Percentiles rank a stretch among this genome's conserved stretches.
Evolutionary conservation across 1,140 invertebrate genomes (phyloP).

Genomic region (Ruditapes philippinarum): DNA sequence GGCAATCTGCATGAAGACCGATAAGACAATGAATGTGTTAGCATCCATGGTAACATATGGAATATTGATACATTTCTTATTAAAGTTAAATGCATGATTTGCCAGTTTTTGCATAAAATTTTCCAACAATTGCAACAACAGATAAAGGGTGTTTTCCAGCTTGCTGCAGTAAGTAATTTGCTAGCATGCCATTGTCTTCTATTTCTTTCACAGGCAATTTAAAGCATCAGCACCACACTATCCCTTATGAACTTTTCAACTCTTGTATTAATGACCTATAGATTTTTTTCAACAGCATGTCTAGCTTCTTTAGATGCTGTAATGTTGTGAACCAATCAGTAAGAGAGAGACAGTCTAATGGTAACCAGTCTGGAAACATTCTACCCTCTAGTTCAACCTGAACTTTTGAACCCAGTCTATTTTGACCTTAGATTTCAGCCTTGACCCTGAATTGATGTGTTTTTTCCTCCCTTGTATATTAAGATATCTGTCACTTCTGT

Average conservation of each 20-base stretch:
- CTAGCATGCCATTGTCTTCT: no score
- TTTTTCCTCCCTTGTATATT: background rate
- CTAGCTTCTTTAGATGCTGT: slow-evolving; percentile 38
- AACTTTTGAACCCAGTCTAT: slow-evolving; percentile 46
- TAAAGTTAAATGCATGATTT: no score
- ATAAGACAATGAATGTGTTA: no score
- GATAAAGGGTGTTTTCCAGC: no score
- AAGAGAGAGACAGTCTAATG: background rate
- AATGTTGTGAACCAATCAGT: slow-evolving; percentile 6
- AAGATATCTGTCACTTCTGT: background rate
- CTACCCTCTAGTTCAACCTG: slow-evolving; percentile 21
- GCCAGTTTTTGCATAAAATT: no score
- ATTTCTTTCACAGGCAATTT: no score
- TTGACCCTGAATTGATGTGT: slow-evolving; percentile 2
- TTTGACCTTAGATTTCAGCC: slow-evolving; percentile 16
- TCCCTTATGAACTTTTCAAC: slow-evolving; percentile 41
- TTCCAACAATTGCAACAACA: no score
- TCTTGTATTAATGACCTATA: background rate
- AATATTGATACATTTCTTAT: no score
- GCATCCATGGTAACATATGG: no score
- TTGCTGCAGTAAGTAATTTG: no score
- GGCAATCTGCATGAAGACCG: no score
- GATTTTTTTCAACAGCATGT: background rate
- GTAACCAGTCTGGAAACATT: background rate
- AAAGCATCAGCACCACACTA: no score